Evolutionary conservation across 2,888 invertebrate genomes (phyloP), one percentile per base, ranked within the genome.

Genomic region (Allacma fusca): DNA sequence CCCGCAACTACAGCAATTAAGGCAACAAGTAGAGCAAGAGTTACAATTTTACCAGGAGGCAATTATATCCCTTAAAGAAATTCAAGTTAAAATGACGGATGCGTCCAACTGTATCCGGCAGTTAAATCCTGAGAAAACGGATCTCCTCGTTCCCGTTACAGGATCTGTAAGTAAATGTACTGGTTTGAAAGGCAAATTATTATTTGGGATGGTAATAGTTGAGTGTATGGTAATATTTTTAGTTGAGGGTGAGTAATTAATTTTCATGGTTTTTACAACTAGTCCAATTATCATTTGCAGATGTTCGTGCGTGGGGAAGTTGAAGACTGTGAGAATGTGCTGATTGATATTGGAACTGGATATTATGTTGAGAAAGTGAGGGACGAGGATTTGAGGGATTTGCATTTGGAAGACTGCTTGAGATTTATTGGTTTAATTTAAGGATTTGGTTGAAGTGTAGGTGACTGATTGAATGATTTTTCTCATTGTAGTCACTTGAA

Each of bases 301-400:
- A 96, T 98, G 94, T 99, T 98, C 88, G 97, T 98, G 62, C 94
- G 96, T 59, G 98, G 98, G 1, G 91, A 91, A 84, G 89, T 98
- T 78, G 90, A 91, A 80, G 93, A 97, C 86, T 91, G 93, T 43
- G 91, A 94, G 75, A 93, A 93, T 86, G 96, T 97, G 74, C 89
- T 98, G 40, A 93, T 98, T 83, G 98, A 98, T 87, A 92, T 98
- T 86, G 98, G 98, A 72, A 98, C 98, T 73, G 97, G 98, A 81
- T 98, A 98, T 87, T 98, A 94, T 88, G 94, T 94, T 24, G 94
- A 97, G 87, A 96, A 96, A 91, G 95, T 94, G 86, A 86, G 85
- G 44, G n/a, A n/a, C n/a, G n/a, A n/a, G n/a, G n/a, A n/a, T n/a
- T n/a, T n/a, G n/a, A n/a, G n/a, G n/a, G n/a, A n/a, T n/a, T n/a